Evolutionary conservation across 2,113 vertebrate species (phyloP), one percentile per base, ranked within the genome.

Genomic region (Campylomormyrus numenius): DNA sequence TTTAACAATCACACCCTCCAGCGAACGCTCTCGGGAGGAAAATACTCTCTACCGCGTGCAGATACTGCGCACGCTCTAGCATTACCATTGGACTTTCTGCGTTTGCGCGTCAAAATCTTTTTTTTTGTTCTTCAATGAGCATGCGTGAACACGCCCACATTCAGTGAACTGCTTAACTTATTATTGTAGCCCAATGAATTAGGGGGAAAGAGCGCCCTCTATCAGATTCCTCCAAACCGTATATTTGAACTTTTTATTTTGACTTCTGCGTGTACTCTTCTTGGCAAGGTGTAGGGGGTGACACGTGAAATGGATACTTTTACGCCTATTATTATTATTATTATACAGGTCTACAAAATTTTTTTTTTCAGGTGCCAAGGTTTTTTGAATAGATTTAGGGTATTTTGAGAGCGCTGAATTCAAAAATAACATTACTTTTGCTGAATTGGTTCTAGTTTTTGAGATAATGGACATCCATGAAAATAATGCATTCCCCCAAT

Each of bases 141-240:
- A 89, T 89, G 88, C 88, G 88, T 84, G 39, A 45, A 39, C 87
- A 88, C 56, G 87, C 87, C 87, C 87, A n/a, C 89, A 5, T 31
- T 21, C 45, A 45, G 31, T 48, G 80, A 62, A 27, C 35, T 31
- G 42, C 46, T 89, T 89, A 52, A 56, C 50, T 85, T 77, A 58
- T 80, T 53, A 83, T n/a, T 46, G 19, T 45, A 58, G 21, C 58
- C 56, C 13, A 35, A 27, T 62, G 87, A 88, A 62, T 17, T 66
- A 80, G 87, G 87, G 27, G 87, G 53, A 66, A 66, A 88, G 52
- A n/a, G 87, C 87, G 87, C 87, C 87, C 53, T 9, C 87, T 88
- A 56, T n/a, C 53, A 24, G 56, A n/a, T n/a, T 39, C 56, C 35
- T 62, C 39, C 56, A 42, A n/a, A 52, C 5, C 10, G 15, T n/a